phyloP scores from a whole-genome alignment of 2,888 invertebrate species.

The Boloria selene region DNA sequence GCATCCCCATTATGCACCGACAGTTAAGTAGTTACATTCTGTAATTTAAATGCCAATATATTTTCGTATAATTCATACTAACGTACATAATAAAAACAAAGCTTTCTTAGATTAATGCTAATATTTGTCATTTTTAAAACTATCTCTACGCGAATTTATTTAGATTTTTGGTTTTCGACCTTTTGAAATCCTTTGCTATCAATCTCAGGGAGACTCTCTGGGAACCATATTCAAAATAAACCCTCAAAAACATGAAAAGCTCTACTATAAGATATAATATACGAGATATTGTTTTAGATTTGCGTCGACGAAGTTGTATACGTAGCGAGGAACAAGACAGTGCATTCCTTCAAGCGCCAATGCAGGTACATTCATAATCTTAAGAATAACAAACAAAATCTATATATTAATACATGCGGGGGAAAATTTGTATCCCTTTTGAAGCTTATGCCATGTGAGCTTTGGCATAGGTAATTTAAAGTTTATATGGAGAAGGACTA shows the following conservation, averaged over 20 bases:
- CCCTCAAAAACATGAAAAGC: neutral
- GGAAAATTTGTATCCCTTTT: neutral
- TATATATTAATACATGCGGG: neutral
- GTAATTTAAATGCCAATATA: neutral
- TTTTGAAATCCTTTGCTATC: too few relatives aligned
- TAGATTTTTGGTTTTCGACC: too few relatives aligned
- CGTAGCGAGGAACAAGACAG: constrained; percentile 68
- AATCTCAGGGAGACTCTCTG: too few relatives aligned
- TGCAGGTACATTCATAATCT: constrained; percentile 54
- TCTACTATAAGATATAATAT: neutral
- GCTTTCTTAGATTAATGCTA: too few relatives aligned
- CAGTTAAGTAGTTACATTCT: neutral
- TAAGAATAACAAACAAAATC: too few relatives aligned
- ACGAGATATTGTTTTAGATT: constrained; percentile 47
- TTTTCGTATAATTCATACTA: neutral
- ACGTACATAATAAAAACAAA: too few relatives aligned
- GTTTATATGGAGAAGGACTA: too few relatives aligned
- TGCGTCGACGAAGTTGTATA: constrained; percentile 56
- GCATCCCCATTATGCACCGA: constrained; percentile 18
- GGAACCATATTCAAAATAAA: too few relatives aligned
- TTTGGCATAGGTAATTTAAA: too few relatives aligned
- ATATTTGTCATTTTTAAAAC: too few relatives aligned
- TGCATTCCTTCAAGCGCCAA: constrained; percentile 70
- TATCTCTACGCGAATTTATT: too few relatives aligned
- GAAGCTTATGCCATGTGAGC: too few relatives aligned